Base-by-base conservation (phyloP, 2,888 invertebrate species). In the Ernsta delagoae region DNA sequence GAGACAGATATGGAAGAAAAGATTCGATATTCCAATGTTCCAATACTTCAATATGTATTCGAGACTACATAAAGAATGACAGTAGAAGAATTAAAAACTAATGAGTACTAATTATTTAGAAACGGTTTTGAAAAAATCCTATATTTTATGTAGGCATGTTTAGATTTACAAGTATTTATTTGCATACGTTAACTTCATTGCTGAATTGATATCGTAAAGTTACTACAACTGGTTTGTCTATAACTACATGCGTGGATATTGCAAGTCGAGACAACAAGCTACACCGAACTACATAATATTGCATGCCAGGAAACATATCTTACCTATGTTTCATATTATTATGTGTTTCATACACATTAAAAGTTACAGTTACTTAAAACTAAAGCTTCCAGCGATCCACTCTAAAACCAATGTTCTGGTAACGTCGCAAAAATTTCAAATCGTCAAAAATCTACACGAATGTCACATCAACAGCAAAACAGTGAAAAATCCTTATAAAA, bases 401-500 rank as follows among this genome's bases (percentile, higher is more conserved):
- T 53, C 24, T 31, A 67, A 67, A 66, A 54, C 16, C 45, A 43
- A 61, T 34, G 43, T 66, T 12, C 41, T 54, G 50, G 53, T 16
- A 43, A 67, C 34, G 54, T 34, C 54, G 45, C 60, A 54, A 61
- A 9, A 34, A 54, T 50, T 48, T 65, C 3, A 59, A 50, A 59
- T 8, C 12, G 1, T 48, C 45, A 43, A 53, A 66, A 45, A 56
- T 48, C 16, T 61, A 61, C 34, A 43, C 34, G 57, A 56, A 62
- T 56, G 67, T 48, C 48, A 48, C 65, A 39, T 45, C 16, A 50
- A 50, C 59, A 59, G 48, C 59, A 50, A 50, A 66, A 66, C 61
- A 12, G 59, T 59, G 45, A 63, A 59, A 62, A 69, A 50, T 57
- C 54, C 36, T 67, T 61, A 67, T 43, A 67, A 68, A 68, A 68